Evolutionary conservation across 2,888 invertebrate species (phyloP), one percentile per base, ranked within the genome.

Genomic region (Bombylius discolor): DNA sequence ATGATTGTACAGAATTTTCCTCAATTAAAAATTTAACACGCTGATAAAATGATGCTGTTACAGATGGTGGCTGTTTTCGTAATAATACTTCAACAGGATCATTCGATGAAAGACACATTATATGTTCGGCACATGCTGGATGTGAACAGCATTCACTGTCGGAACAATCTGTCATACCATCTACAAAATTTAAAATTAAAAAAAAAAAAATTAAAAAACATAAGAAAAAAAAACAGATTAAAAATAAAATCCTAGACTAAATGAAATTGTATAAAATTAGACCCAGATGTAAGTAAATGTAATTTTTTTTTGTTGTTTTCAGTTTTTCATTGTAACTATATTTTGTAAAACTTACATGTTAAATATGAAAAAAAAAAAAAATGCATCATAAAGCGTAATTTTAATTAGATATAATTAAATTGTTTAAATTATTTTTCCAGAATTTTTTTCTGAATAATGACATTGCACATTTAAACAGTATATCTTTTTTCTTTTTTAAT

Each of bases 81-180:
- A 97, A 82, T 42, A 99, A 81, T 14, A 99, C 96, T 73, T 97
- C 96, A 23, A 93, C 90, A 0, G 99, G 99, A 72, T 97, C 94
- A 69, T 94, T 93, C 66, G 95, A 94, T 33, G 93, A 89, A 68
- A 93, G 82, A 78, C 98, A 99, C 87, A 95, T 91, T 67, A 92
- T 86, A 77, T 91, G 89, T 68, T 91, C 89, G 51, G 84, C 78
- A 76, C 97, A 97, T 63, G 85, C 83, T 31, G 86, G 81, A 68
- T 88, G 87, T 62, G 86, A 85, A 75, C 99, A 99, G 77, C 99
- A 99, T 76, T 98, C 98, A 71, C 95, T 94, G 78, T 99, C 99
- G 62, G 94, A 91, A 78, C 99, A 99, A 81, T 99, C 99, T 65
- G 86, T 83, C 83, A 98, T 88, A 64, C 97, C 97, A 81, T 99